Base-by-base conservation (phyloP, 1,140 invertebrate species). In the Phymastichus coffea region DNA sequence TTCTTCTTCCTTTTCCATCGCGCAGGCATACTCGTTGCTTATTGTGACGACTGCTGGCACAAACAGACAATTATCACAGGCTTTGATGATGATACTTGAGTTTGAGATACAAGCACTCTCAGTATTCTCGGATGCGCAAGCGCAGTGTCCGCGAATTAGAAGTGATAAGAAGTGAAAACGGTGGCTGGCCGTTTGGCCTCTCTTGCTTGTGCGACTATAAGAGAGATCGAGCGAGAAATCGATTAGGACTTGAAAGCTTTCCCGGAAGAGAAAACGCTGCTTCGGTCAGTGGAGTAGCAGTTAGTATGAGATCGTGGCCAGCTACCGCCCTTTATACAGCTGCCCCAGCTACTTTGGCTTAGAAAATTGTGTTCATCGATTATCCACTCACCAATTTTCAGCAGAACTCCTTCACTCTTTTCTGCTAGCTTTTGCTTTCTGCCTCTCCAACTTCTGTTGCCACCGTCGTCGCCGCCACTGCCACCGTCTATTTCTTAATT, bases 321-420 rank as follows among this genome's bases (percentile, higher is more conserved):
- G 48, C 28, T 8, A 8, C 14, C 1, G 6, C n/a, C n/a, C n/a
- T n/a, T n/a, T n/a, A n/a, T n/a, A 25, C 7, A 20, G 4, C n/a
- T 25, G 41, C 23, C 23, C 17, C 35, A 47, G 38, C 30, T 20
- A 51, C 57, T 64, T 53, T 54, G 41, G 41, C 41, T 67, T 66
- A 69, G 63, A 58, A 69, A 68, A 66, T 70, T 60, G 64, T 63
- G 65, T 60, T 44, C 56, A 65, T 69, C 59, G 61, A 66, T 67
- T 61, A 59, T 61, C 57, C 61, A 62, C 22, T 22, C 30, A 41
- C 43, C 49, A 26, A 15, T 25, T 37, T 15, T 51, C 28, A n/a
- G n/a, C n/a, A n/a, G 10, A 19, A 6, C 30, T n/a, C 23, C 23
- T 22, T n/a, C 3, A 20, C 20, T 17, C 14, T 33, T 22, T n/a